Evolutionary conservation across 2,797 vertebrate species (phyloP), one percentile per base, ranked within the genome.

Genomic region (Bradypodion pumilum): DNA sequence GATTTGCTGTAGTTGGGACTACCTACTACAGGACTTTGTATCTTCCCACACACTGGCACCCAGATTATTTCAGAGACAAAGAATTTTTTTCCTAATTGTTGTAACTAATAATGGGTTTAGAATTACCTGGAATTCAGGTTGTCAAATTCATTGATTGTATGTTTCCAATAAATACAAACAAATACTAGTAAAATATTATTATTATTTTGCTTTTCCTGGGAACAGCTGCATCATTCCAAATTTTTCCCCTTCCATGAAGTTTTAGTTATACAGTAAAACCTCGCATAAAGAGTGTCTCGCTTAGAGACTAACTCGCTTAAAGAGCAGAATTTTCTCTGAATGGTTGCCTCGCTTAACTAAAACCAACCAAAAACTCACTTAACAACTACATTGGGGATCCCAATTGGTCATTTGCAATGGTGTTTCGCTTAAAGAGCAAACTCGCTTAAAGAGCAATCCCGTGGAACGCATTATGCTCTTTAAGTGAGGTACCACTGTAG

Each of bases 121-220:
- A 83, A 62, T 83, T 79, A 87, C 89, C 66, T 91, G 89, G 80
- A 86, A 78, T 84, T 89, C 8, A 32, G 69, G 46, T 0, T 5
- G 77, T 85, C 81, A 66, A 59, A 78, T 74, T 32, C 81, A 81
- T 89, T 76, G 40, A 76, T 82, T 65, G 63, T 87, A 78, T 44
- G 49, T 81, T 87, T 37, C 87, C 56, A 81, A 83, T 63, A 80
- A 91, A 49, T 81, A 72, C 74, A 85, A 81, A 74, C 82, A 75
- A 81, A 90, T 74, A 46, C 60, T 83, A 83, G 15, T 81, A 75
- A 73, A 62, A 84, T 80, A 13, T 74, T 91, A 87, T 74, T 91
- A 87, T 82, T 70, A 60, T 92, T 60, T 91, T 80, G 62, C n/a
- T 90, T 90, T 90, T 21, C 84, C 81, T 91, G 89, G 80, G 91